Conservation (phyloP, 2,113 vertebrate species). For the Caretta caretta region DNA sequence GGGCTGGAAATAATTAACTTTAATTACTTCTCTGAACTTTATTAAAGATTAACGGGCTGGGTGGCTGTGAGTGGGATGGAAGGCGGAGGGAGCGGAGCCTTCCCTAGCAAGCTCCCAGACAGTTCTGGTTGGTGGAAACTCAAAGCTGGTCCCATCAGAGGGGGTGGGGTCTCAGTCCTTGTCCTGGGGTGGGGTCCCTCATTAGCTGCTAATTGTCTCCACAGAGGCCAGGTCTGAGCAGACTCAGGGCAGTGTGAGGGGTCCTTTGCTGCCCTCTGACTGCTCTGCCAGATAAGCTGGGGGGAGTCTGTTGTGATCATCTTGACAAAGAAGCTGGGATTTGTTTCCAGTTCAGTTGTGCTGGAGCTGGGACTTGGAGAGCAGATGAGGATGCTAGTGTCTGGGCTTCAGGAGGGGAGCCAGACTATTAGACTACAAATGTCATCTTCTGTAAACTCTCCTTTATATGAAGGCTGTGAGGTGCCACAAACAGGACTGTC, state of each 20-base stretch:
- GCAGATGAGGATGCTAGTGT: background rate
- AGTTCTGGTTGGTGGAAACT: too few species aligned
- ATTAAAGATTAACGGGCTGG: constrained; percentile 38
- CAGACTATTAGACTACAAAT: too few species aligned
- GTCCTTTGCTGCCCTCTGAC: background rate
- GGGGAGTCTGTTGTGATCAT: too few species aligned
- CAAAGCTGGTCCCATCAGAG: background rate
- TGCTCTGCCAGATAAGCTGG: background rate
- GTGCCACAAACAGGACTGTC: background rate
- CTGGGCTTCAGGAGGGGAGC: background rate
- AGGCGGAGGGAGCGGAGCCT: background rate
- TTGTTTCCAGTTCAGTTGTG: too few species aligned
- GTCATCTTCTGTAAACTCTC: background rate
- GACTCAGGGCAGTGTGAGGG: background rate
- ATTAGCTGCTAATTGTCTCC: background rate
- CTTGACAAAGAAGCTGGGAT: too few species aligned
- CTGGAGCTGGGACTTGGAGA: too few species aligned
- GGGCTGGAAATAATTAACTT: background rate
- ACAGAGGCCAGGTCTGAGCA: background rate
- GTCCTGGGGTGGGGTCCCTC: background rate
- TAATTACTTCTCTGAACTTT: too few species aligned
- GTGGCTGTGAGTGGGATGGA: fast-evolving
- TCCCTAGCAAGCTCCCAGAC: too few species aligned
- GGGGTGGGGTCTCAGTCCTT: background rate
- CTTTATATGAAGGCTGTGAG: background rate